Evolutionary conservation across 2,113 vertebrate genomes (phyloP).

Genomic region (Neoarius graeffei): DNA sequence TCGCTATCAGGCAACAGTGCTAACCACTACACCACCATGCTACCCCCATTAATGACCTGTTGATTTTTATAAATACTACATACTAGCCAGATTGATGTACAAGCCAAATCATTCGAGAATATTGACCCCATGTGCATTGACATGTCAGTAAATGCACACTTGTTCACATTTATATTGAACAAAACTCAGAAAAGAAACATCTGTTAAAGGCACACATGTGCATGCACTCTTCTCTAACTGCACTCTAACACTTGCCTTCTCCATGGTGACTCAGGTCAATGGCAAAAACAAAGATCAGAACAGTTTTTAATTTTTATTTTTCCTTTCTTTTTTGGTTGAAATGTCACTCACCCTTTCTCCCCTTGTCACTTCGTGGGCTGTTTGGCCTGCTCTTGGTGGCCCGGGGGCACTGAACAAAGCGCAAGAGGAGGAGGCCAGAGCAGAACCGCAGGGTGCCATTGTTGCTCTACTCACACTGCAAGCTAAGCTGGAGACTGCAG

Average conservation of each 20-base stretch:
- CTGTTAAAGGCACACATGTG: not conserved
- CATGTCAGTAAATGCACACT: not conserved
- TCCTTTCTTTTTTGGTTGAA: constrained; percentile 67
- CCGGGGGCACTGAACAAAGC: constrained; percentile 80
- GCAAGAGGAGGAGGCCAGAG: constrained; percentile 78
- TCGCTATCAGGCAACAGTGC: too few relatives aligned
- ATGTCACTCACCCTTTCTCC: constrained; percentile 87
- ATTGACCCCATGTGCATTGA: not conserved
- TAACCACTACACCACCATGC: too few relatives aligned
- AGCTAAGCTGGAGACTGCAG: constrained; percentile 68
- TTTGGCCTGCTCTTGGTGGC: constrained; percentile 81
- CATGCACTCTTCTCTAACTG: not conserved
- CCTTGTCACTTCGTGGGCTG: constrained; percentile 87
- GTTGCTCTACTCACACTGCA: constrained; percentile 73
- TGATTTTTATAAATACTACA: not conserved
- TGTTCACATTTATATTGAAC: not conserved
- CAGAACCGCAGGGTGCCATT: constrained; percentile 84
- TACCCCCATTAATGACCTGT: not conserved
- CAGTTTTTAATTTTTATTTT: constrained; percentile 56
- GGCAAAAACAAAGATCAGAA: constrained; percentile 82
- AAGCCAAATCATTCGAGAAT: not conserved
- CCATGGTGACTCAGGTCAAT: constrained; percentile 60
- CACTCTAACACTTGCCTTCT: constrained; percentile 5
- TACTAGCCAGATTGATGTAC: not conserved
- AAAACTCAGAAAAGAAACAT: not conserved